Percentiles rank a stretch among this genome's conserved stretches.
Evolutionary conservation across 2,888 invertebrate genomes (phyloP).

Genomic region (Drosophila nr. medialis): DNA sequence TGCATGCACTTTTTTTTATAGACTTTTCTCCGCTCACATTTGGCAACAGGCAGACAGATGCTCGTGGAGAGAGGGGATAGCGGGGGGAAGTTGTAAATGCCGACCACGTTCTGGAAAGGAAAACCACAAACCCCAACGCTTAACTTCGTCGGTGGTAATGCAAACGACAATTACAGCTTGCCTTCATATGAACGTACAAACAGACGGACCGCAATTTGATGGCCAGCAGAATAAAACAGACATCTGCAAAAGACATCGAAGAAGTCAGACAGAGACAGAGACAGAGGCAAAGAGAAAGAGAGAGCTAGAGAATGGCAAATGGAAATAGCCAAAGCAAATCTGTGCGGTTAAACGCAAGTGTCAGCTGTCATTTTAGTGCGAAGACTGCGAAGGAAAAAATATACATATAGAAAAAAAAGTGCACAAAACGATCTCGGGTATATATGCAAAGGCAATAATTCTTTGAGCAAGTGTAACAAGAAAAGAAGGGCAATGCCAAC

Average conservation of each 20-base stretch:
- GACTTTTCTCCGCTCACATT: conserved; percentile 38
- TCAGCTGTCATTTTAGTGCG: conserved; percentile 78
- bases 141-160: conserved; percentile 63
- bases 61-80: background rate
- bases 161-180: conserved; percentile 78
- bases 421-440: conserved; percentile 20
- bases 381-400: conserved; percentile 32
- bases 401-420: background rate
- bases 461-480: conserved; percentile 71
- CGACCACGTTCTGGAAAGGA: conserved; percentile 50
- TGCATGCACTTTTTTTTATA: conserved; percentile 46
- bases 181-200: conserved; percentile 66
- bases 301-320: conserved; percentile 14
- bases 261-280: conserved; percentile 5
- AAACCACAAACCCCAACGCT: conserved; percentile 58
- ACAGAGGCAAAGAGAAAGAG: background rate
- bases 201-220: conserved; percentile 69
- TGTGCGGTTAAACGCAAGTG: conserved; percentile 79
- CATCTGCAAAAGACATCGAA: background rate
- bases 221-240: conserved; percentile 37
- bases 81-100: conserved; percentile 17
- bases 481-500: conserved; percentile 66
- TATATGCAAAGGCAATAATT: conserved; percentile 74
- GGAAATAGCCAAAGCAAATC: conserved; percentile 66
- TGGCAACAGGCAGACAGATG: conserved; percentile 21